phyloP scores from a whole-genome alignment of 2,888 invertebrate species.

The Palloptera scutellata region DNA sequence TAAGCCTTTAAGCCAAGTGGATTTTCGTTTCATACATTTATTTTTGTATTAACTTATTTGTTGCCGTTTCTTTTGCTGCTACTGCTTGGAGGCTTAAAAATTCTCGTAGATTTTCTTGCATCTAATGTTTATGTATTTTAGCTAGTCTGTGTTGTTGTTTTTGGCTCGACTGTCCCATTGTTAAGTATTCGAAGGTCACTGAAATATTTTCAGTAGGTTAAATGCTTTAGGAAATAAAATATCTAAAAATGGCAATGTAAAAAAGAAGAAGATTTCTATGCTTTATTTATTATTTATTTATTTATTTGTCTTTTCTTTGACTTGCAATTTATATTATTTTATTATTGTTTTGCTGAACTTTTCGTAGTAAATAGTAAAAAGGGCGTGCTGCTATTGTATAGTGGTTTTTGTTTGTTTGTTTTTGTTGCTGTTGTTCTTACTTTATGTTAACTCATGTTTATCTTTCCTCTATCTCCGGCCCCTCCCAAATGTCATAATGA shows the following conservation, averaged over 20 bases:
- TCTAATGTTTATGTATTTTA: too few relatives aligned
- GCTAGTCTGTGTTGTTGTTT: too few relatives aligned
- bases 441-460: too few relatives aligned
- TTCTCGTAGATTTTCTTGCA: too few relatives aligned
- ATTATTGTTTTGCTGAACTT: not conserved
- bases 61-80: too few relatives aligned
- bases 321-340: not conserved
- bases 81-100: too few relatives aligned
- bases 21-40: too few relatives aligned
- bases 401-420: not conserved
- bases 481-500: not conserved
- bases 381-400: not conserved
- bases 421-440: too few relatives aligned
- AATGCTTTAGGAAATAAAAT: not conserved
- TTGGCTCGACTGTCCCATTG: not conserved
- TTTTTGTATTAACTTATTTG: too few relatives aligned
- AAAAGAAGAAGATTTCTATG: not conserved
- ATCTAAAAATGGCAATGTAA: not conserved
- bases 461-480: not conserved
- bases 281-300: too few relatives aligned
- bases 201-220: slow-evolving; percentile 1
- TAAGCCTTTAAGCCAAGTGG: too few relatives aligned
- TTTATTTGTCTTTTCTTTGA: not conserved
- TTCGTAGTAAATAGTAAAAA: not conserved
- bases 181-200: not conserved